Conservation (phyloP, 2,797 vertebrate genomes). For the Platyrinchus mystaceus region DNA sequence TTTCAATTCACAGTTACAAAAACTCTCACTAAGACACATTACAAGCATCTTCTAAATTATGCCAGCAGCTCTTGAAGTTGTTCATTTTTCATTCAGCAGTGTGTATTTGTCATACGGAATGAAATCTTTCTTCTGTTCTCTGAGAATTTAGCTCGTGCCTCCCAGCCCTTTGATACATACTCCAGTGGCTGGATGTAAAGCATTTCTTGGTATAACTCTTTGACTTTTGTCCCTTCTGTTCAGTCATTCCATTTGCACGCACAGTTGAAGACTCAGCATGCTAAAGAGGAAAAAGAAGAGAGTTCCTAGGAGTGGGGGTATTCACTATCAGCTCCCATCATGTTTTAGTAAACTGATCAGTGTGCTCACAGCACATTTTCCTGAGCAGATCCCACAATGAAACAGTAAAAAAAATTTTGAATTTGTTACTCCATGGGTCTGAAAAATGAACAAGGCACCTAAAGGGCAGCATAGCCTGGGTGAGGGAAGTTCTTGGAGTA, state of each 20-base stretch:
- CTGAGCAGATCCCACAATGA: background rate
- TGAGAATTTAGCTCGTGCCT: background rate
- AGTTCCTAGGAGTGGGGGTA: background rate
- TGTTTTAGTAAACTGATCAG: background rate
- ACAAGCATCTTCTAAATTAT: background rate
- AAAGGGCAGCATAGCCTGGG: background rate
- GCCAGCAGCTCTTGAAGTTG: background rate
- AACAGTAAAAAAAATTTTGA: background rate
- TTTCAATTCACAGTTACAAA: background rate
- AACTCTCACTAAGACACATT: background rate
- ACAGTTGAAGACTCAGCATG: background rate
- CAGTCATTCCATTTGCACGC: background rate
- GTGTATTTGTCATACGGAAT: background rate
- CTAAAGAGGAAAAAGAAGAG: background rate
- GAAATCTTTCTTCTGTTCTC: background rate
- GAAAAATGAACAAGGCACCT: background rate
- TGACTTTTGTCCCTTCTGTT: background rate
- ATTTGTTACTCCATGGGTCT: background rate
- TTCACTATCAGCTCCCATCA: background rate
- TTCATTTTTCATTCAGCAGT: background rate
- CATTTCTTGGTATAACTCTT: background rate
- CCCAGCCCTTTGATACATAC: background rate
- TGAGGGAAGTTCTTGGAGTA: background rate
- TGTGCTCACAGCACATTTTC: background rate
- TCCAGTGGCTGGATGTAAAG: background rate